A percentile compares a stretch with the other conserved stretches of the same genome.
Conservation (phyloP, 2,888 invertebrate species). For the Sinopyrophorus schimmeli region DNA sequence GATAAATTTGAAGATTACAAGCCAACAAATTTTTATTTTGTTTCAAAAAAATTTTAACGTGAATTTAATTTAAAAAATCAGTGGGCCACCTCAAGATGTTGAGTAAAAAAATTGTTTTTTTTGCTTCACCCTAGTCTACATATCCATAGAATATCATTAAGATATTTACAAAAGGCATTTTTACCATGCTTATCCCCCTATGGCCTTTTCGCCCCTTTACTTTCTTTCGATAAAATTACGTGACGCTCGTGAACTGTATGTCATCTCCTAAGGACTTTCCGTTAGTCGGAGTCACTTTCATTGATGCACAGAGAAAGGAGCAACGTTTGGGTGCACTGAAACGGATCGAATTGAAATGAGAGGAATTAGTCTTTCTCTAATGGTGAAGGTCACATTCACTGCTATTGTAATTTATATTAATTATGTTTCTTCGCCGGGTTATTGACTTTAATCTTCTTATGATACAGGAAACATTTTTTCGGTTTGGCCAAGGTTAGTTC, state of each 20-base stretch:
- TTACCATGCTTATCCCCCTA: too few relatives aligned
- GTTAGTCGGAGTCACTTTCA: conserved; percentile 34
- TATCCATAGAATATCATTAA: too few relatives aligned
- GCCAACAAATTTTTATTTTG: too few relatives aligned
- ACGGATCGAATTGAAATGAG: conserved; percentile 29
- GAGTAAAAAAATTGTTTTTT: too few relatives aligned
- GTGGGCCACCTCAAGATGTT: too few relatives aligned
- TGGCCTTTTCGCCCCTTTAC: conserved; percentile 1
- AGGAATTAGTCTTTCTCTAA: conserved; percentile 38
- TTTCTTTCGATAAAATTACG: conserved; percentile 14
- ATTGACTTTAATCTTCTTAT: conserved; percentile 5
- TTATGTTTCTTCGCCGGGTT: neutral
- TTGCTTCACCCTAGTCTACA: too few relatives aligned
- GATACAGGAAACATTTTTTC: too few relatives aligned
- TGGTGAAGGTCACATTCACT: conserved; percentile 43
- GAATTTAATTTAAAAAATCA: too few relatives aligned
- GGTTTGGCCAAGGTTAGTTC: too few relatives aligned
- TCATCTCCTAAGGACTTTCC: conserved; percentile 26
- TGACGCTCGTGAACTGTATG: conserved; percentile 24
- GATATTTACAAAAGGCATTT: too few relatives aligned
- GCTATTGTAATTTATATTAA: conserved; percentile 14
- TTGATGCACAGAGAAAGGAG: conserved; percentile 28
- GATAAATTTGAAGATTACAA: too few relatives aligned
- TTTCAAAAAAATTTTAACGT: too few relatives aligned
- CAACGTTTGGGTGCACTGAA: conserved; percentile 23